Base-by-base conservation (phyloP, 1,140 invertebrate species). In the Drosophila malerkotliana region DNA sequence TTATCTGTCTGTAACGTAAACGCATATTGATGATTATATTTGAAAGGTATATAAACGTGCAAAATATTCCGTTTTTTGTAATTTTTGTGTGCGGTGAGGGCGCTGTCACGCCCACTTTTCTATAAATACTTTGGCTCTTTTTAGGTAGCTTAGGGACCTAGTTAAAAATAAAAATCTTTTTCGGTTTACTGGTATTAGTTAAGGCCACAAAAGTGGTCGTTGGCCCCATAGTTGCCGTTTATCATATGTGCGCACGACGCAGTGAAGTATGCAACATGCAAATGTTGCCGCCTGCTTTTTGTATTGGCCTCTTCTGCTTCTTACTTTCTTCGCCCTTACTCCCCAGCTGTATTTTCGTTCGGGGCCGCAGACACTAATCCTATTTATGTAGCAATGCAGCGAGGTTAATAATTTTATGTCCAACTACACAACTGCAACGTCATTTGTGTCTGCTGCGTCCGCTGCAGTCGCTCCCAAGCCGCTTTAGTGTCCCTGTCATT, bases 351-450 rank as follows among this genome's bases (percentile, higher is more conserved):
- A 56, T 64, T 44, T 55, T 55, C 39, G 41, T 69, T 79, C 75
- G 63, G 54, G 79, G 74, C 80, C 79, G 83, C 78, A 82, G 85
- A 90, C 85, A 90, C 85, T 90, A 90, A 90, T 90, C 85, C 85
- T 90, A 90, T 90, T 90, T 90, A 90, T 90, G 85, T 90, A 79
- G 78, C 85, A 90, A 71, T 87, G 82, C 79, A 85, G 82, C 81
- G 87, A 79, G 87, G 87, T 90, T 90, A 90, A 90, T 90, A 90
- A 90, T 90, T 90, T 90, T 82, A 90, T 90, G 90, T 88, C 72
- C 76, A 83, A 83, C 79, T 72, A 74, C 59, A 78, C 49, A 64
- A 58, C 66, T 64, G 74, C 73, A 64, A 49, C 53, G 54, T 66
- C 56, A 39, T 53, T 59, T 55, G 30, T 51, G 44, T 47, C 44